Conservation (phyloP, 2,797 vertebrate genomes). For the Tokudaia muenninki region DNA sequence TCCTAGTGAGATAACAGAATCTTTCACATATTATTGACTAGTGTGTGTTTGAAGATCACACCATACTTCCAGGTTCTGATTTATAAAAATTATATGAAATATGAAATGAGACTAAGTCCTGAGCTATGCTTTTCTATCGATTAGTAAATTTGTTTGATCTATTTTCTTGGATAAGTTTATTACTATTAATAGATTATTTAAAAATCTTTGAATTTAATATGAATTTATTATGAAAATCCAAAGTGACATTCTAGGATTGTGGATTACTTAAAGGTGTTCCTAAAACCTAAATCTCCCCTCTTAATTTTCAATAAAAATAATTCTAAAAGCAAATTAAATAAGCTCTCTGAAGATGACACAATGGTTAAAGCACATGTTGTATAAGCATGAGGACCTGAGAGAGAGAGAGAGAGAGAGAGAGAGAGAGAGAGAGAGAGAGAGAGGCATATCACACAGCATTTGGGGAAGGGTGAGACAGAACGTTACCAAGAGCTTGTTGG, state of each 20-base stretch:
- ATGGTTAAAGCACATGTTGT: neutral
- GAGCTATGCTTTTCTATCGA: neutral
- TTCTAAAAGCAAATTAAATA: neutral
- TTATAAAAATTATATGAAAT: slow-evolving; percentile 50
- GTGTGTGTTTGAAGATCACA: slow-evolving; percentile 11
- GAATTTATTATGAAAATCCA: neutral
- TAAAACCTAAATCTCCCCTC: neutral
- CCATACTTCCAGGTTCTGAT: neutral
- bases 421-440: too few relatives aligned
- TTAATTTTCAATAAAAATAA: slow-evolving; percentile 9
- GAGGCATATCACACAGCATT: neutral
- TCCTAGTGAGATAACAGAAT: slow-evolving; percentile 50
- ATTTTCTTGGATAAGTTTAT: slow-evolving; percentile 18
- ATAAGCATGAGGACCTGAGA: neutral
- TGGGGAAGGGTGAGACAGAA: too few relatives aligned
- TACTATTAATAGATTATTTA: slow-evolving; percentile 32
- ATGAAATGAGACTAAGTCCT: slow-evolving; percentile 15
- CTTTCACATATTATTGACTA: neutral
- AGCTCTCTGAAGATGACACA: neutral
- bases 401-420: too few relatives aligned
- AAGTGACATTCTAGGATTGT: neutral
- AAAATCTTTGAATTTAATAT: neutral
- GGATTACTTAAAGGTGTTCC: neutral
- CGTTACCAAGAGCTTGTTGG: neutral
- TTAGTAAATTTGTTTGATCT: slow-evolving; percentile 1